Evolutionary conservation across 2,888 invertebrate species (phyloP), one percentile per base, ranked within the genome.

Genomic region (Ophraella communa): DNA sequence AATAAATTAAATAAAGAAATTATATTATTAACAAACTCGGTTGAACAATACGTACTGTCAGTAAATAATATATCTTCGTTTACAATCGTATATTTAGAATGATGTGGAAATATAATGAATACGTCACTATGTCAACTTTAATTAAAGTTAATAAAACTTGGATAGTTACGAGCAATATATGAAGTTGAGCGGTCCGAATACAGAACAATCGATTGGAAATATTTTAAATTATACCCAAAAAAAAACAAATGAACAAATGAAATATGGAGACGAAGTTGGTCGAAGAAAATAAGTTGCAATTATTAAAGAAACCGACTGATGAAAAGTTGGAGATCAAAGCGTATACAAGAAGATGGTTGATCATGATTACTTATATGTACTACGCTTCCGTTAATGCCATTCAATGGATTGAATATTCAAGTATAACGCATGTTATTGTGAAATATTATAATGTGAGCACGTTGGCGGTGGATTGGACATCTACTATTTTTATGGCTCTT

Each of bases 341-440:
- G 55, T 93, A 88, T 80, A 87, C 85, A 59, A 84, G 89, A 70
- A 85, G 96, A 83, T 97, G 94, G 93, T 81, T 92, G 65, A 91
- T 96, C 75, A 84, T 97, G 71, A 83, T 86, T 64, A 87, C 96
- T 72, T 98, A 96, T 82, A 90, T 93, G 11, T 80, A 92, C 53
- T 93, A 93, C 80, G 95, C 96, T n/a, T 90, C 92, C 62, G 89
- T 92, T 62, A 97, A 95, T 80, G 89, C 95, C 52, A 89, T 95
- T 86, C 97, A 97, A 82, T 98, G 97, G 97, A 92, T 96, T 75
- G 93, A 96, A 84, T 94, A 95, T 85, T 91, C 93, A 78, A 96
- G 96, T 78, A 95, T 97, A 68, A 89, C 91, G 71, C 91, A 95
- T 79, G 87, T 94, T 64, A 86, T 96, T 39, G 86, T 84, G 74